Evolutionary conservation across 2,113 vertebrate genomes (phyloP).

Genomic region (Hemiscyllium ocellatum): DNA sequence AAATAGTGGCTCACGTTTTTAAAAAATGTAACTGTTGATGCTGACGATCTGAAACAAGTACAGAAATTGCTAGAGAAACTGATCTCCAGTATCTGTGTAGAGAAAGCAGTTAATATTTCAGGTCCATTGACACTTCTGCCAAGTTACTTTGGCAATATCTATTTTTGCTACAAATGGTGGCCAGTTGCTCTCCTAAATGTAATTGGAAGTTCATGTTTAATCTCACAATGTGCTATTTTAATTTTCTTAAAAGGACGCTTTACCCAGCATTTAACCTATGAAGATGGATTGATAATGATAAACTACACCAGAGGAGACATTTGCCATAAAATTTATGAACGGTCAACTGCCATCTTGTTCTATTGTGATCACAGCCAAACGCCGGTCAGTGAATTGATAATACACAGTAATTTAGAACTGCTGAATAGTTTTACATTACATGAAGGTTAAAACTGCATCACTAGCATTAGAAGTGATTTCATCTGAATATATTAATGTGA

Average conservation of each 20-base stretch:
- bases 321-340: slow-evolving; percentile 75
- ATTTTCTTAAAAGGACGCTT: slow-evolving; percentile 57
- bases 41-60: no score
- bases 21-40: no score
- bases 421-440: background rate
- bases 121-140: no score
- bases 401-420: background rate
- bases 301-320: slow-evolving; percentile 79
- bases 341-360: slow-evolving; percentile 83
- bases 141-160: no score
- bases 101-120: no score
- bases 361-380: slow-evolving; percentile 69
- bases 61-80: no score
- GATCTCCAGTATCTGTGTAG: no score
- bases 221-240: background rate
- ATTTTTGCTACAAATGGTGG: background rate
- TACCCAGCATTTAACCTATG: slow-evolving; percentile 69
- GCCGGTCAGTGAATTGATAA: slow-evolving; percentile 56
- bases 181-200: background rate
- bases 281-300: slow-evolving; percentile 79
- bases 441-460: background rate
- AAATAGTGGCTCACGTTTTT: no score
- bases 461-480: background rate
- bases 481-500: background rate
- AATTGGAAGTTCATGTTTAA: background rate